phyloP scores from a whole-genome alignment of 2,113 vertebrate genomes.

The Microcebus griseorufus region DNA sequence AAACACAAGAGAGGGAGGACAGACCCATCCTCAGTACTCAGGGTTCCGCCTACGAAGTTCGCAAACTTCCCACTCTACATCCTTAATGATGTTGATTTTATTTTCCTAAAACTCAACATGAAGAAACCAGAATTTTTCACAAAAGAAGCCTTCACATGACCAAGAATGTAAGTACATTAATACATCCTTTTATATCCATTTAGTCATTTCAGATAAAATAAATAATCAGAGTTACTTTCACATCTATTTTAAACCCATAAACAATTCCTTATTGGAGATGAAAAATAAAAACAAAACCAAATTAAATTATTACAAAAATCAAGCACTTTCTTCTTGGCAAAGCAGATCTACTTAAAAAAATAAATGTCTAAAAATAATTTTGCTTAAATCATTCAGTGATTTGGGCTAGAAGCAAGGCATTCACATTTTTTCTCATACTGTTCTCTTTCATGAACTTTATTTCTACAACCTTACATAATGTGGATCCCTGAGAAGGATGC shows the following conservation, averaged over 20 bases:
- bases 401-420: neutral
- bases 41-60: neutral
- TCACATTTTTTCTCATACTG: neutral
- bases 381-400: neutral
- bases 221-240: neutral
- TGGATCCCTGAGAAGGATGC: accelerated
- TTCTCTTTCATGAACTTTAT: neutral
- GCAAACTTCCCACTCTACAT: neutral
- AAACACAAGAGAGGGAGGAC: neutral
- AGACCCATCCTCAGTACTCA: neutral
- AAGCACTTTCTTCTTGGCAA: conserved; percentile 38
- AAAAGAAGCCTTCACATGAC: neutral
- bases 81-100: neutral
- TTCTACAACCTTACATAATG: neutral
- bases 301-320: conserved; percentile 40
- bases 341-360: neutral
- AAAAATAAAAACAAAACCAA: neutral
- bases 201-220: neutral
- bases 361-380: conserved; percentile 41
- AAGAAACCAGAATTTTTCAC: neutral
- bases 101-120: neutral
- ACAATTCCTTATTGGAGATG: conserved; percentile 23
- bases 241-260: conserved; percentile 9
- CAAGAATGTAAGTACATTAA: neutral
- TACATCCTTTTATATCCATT: neutral